These are phyloP conservation scores for Leptinotarsa texana DNA, from an alignment of 1,140 invertebrate species.

Conservation along the genomic window DNA sequence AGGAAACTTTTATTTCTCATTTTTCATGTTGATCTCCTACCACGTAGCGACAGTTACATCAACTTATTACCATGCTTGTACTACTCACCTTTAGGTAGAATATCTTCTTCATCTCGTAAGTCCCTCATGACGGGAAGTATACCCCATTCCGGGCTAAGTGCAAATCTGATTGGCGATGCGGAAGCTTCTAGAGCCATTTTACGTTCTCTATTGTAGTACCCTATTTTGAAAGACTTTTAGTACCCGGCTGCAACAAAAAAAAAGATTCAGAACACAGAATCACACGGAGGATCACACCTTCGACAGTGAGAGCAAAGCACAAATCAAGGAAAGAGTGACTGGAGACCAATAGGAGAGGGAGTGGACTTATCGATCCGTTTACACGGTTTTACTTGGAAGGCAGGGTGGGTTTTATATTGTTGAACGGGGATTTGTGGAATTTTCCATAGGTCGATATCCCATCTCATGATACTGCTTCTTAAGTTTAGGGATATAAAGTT, in stretches of 20 bases:
- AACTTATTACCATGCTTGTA: too few relatives aligned
- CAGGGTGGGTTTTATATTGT: neutral
- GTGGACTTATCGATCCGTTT: neutral
- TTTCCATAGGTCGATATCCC: too few relatives aligned
- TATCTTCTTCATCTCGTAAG: slow-evolving; percentile 32
- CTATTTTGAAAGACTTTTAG: slow-evolving; percentile 44
- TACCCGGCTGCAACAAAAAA: slow-evolving; percentile 26
- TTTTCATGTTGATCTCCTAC: too few relatives aligned
- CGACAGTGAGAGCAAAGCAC: slow-evolving; percentile 10
- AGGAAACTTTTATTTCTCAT: too few relatives aligned
- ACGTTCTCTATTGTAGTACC: slow-evolving; percentile 36
- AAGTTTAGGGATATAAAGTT: too few relatives aligned
- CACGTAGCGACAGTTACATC: too few relatives aligned
- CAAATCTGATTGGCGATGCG: slow-evolving; percentile 44
- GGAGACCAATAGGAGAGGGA: neutral
- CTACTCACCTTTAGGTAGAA: slow-evolving; percentile 47
- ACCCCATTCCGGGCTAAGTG: slow-evolving; percentile 38
- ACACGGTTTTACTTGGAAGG: neutral
- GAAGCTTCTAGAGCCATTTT: slow-evolving; percentile 46
- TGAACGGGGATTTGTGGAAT: too few relatives aligned
- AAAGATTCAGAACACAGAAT: neutral
- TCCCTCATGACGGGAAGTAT: slow-evolving; percentile 27
- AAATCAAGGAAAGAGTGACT: neutral
- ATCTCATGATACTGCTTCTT: too few relatives aligned
- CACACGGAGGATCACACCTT: neutral